These are phyloP conservation scores for Zelleria hepariella DNA, from an alignment of 2,888 invertebrate species.

Conservation along the genomic window DNA sequence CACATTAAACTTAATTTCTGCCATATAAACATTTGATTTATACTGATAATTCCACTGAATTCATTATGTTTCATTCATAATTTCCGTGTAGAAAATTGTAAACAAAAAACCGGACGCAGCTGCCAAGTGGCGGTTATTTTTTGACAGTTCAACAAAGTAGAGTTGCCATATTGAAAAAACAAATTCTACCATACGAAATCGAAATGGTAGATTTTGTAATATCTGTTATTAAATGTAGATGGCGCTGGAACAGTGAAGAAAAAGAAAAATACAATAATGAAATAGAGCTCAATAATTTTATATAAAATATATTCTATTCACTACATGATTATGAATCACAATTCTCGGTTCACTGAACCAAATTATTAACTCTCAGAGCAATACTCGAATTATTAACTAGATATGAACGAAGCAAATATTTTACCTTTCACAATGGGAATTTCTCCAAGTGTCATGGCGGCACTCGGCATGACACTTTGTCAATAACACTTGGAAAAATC, in stretches of 20 bases:
- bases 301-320: conserved; percentile 8
- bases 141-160: conserved; percentile 21
- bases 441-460: no score
- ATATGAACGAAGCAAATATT: neutral
- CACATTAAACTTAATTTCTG: neutral
- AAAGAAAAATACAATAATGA: neutral
- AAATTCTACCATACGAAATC: neutral
- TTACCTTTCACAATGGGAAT: neutral
- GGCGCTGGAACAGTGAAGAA: neutral
- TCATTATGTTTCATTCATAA: conserved; percentile 34
- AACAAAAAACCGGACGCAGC: conserved; percentile 49
- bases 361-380: conserved; percentile 8
- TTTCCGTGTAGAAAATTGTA: conserved; percentile 30
- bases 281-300: neutral
- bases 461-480: no score
- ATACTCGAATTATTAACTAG: no score
- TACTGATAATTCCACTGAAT: neutral
- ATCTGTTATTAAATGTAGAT: neutral
- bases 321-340: conserved; percentile 40
- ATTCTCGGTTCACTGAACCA: conserved; percentile 36
- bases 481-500: no score
- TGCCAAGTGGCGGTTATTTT: conserved; percentile 41
- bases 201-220: neutral
- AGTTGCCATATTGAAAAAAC: neutral
- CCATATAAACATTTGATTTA: neutral